Evolutionary conservation across 2,113 vertebrate genomes (phyloP).

Genomic region (Melanotaenia duboulayi): DNA sequence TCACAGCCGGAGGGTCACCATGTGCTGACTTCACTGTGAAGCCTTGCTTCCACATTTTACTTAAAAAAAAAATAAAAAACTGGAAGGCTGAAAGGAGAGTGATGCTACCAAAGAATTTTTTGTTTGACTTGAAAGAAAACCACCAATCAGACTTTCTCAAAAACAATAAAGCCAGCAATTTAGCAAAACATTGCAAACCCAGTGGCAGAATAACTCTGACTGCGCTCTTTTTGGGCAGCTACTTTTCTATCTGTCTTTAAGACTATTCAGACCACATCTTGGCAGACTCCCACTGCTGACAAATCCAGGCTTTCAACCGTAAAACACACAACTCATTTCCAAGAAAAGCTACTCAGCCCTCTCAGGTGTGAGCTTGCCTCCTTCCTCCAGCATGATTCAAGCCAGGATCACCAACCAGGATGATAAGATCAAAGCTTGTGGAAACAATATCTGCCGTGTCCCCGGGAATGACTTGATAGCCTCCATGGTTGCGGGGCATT

Average conservation of each 20-base stretch:
- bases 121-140: constrained; percentile 15
- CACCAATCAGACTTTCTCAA: neutral
- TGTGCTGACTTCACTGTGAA: neutral
- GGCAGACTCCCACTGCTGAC: constrained; percentile 34
- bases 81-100: neutral
- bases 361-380: constrained; percentile 65
- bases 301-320: constrained; percentile 18
- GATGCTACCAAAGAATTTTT: constrained; percentile 5
- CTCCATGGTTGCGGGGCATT: constrained; percentile 71
- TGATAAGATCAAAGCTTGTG: constrained; percentile 56
- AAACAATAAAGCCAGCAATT: constrained; percentile 3
- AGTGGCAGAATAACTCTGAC: neutral
- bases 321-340: constrained; percentile 39
- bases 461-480: constrained; percentile 43
- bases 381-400: constrained; percentile 43
- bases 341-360: constrained; percentile 20
- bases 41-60: neutral
- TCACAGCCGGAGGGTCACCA: neutral
- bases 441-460: constrained; percentile 36
- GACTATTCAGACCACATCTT: constrained; percentile 3
- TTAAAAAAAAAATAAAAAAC: constrained; percentile 10
- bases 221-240: constrained; percentile 7
- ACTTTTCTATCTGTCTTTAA: neutral
- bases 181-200: neutral
- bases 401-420: constrained; percentile 5